Conservation (phyloP, 1,140 invertebrate genomes). For the Geopemphigus sp. region DNA sequence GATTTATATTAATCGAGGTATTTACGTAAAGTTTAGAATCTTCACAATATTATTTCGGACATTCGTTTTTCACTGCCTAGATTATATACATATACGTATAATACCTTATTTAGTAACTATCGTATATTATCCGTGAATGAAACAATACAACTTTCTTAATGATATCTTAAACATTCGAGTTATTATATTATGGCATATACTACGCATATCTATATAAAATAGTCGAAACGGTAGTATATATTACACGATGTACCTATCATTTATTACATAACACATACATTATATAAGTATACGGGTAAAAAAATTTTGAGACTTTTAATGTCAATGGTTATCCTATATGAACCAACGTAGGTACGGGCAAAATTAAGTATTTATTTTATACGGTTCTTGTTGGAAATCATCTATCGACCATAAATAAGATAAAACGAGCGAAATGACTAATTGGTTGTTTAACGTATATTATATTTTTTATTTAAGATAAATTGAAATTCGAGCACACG, state of each 20-base stretch:
- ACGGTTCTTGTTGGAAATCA: neutral
- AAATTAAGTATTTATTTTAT: no score
- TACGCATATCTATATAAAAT: neutral
- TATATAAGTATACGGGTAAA: no score
- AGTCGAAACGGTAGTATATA: neutral
- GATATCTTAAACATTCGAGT: neutral
- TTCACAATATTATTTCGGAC: neutral
- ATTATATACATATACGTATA: neutral
- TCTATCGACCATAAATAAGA: neutral
- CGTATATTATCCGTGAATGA: neutral
- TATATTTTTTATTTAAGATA: neutral
- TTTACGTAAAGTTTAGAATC: no score
- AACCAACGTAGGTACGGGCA: no score
- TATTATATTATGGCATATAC: neutral
- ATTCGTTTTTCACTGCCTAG: neutral
- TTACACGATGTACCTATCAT: no score
- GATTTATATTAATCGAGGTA: no score
- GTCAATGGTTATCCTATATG: no score
- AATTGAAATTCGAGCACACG: neutral
- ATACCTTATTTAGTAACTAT: neutral
- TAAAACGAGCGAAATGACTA: neutral
- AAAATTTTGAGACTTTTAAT: no score
- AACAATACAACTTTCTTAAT: conserved; percentile 19
- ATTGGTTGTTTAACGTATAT: neutral
- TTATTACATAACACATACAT: no score